Evolutionary conservation across 1,140 invertebrate genomes (phyloP).

Genomic region (Drosophila sucinea): DNA sequence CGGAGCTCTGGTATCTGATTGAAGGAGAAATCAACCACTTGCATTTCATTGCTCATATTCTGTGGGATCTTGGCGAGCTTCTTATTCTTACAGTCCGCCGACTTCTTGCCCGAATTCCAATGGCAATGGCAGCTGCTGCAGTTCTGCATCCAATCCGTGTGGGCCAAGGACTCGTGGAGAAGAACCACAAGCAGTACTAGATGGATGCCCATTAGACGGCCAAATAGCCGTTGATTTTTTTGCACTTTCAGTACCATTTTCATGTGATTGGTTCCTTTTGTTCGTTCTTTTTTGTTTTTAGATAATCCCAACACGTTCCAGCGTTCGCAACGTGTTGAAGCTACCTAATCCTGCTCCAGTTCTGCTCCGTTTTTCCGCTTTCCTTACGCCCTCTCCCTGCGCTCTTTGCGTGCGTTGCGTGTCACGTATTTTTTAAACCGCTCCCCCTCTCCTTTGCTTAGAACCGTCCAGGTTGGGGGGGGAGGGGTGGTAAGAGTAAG

Average conservation of each 20-base stretch:
- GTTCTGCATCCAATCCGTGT: constrained; percentile 85
- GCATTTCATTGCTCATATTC: constrained; percentile 89
- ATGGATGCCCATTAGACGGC: constrained; percentile 9
- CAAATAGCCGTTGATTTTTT: background rate
- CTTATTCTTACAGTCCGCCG: constrained; percentile 89
- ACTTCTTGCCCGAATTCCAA: constrained; percentile 91
- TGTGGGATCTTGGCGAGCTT: constrained; percentile 87
- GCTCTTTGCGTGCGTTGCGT: constrained; percentile 5
- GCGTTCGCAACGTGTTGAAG: background rate
- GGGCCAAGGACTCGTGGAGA: constrained; percentile 4
- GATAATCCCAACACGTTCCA: constrained; percentile 30
- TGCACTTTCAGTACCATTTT: constrained; percentile 7
- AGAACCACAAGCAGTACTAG: constrained; percentile 25
- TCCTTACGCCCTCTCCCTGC: background rate
- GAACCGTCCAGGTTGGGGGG: background rate
- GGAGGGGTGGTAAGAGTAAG: background rate
- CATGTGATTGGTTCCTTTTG: background rate
- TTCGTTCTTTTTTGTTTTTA: constrained; percentile 8
- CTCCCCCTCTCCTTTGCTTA: background rate
- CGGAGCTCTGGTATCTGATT: constrained; percentile 88
- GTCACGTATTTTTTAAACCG: constrained; percentile 35
- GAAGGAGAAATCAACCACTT: constrained; percentile 89
- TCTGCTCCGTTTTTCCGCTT: background rate
- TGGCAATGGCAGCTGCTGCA: constrained; percentile 88
- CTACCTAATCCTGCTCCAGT: constrained; percentile 7